Conservation (phyloP, 2,888 invertebrate species). For the Lithophane semibrunnea region DNA sequence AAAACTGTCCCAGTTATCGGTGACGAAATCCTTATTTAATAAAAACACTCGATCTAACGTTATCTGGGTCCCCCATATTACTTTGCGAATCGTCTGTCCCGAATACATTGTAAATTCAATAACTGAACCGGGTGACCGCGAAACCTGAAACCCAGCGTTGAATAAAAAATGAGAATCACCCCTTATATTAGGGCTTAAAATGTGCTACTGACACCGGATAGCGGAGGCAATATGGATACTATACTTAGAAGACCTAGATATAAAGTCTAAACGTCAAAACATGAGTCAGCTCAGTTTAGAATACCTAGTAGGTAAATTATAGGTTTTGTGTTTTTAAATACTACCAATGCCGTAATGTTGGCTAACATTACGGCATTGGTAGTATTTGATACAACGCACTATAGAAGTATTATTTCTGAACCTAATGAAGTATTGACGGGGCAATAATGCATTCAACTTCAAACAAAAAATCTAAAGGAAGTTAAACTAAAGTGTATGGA, state of each 20-base stretch:
- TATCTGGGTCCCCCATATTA: slow-evolving; percentile 44
- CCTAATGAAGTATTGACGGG: too few relatives aligned
- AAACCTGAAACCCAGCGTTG: slow-evolving; percentile 61
- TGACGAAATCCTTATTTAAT: slow-evolving; percentile 49
- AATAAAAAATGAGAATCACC: slow-evolving; percentile 68
- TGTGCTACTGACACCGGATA: slow-evolving; percentile 32
- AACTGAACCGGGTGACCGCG: slow-evolving; percentile 68
- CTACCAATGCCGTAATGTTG: too few relatives aligned
- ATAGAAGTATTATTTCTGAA: too few relatives aligned
- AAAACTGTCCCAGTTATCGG: slow-evolving; percentile 45
- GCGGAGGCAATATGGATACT: background rate
- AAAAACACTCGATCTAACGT: slow-evolving; percentile 54
- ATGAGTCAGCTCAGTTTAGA: background rate
- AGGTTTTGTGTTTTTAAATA: too few relatives aligned
- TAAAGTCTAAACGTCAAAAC: background rate
- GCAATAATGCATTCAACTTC: too few relatives aligned
- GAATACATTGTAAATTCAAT: slow-evolving; percentile 65
- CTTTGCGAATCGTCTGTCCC: slow-evolving; percentile 42
- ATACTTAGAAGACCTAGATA: slow-evolving; percentile 9
- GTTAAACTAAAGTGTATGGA: too few relatives aligned
- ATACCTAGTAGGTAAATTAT: background rate
- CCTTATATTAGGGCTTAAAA: slow-evolving; percentile 39
- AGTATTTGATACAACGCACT: too few relatives aligned
- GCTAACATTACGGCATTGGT: too few relatives aligned
- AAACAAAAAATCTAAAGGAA: too few relatives aligned